Evolutionary conservation across 2,797 vertebrate species (phyloP).

Genomic region (Xiphophorus birchmanni): DNA sequence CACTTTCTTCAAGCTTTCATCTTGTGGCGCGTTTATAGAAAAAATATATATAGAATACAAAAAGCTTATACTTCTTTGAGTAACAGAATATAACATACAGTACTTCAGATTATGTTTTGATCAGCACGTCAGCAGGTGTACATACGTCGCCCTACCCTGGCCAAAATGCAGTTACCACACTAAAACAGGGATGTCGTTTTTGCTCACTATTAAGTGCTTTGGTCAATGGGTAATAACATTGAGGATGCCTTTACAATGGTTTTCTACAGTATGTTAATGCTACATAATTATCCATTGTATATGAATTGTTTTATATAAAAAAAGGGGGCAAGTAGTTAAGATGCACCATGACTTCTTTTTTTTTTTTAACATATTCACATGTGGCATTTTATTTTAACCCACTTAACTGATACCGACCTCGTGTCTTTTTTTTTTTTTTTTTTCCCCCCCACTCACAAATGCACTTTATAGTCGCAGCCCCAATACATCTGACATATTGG

Average conservation of each 20-base stretch:
- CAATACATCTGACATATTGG: slow-evolving; percentile 44
- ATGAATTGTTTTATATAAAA: slow-evolving; percentile 62
- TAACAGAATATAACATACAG: slow-evolving; percentile 85
- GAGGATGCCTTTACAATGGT: slow-evolving; percentile 74
- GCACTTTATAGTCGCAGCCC: slow-evolving; percentile 54
- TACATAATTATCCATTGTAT: slow-evolving; percentile 78
- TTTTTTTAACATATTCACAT: slow-evolving; percentile 69
- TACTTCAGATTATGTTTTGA: slow-evolving; percentile 84
- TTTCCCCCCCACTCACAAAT: slow-evolving; percentile 28
- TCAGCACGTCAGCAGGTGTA: slow-evolving; percentile 83
- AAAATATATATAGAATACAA: slow-evolving; percentile 85
- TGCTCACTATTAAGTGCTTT: slow-evolving; percentile 81
- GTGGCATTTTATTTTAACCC: slow-evolving; percentile 71
- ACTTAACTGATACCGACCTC: slow-evolving; percentile 44
- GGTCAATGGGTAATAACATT: slow-evolving; percentile 77
- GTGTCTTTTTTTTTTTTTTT: slow-evolving; percentile 6
- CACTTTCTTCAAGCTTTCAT: slow-evolving; percentile 83
- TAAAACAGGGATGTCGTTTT: slow-evolving; percentile 68
- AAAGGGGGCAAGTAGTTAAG: slow-evolving; percentile 61
- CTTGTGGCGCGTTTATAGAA: slow-evolving; percentile 82
- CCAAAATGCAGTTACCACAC: slow-evolving; percentile 69
- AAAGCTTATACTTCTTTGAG: slow-evolving; percentile 84
- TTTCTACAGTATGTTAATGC: slow-evolving; percentile 81
- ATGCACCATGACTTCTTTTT: slow-evolving; percentile 64
- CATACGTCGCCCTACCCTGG: slow-evolving; percentile 67